Evolutionary conservation across 2,113 vertebrate genomes (phyloP).

Genomic region (Onychorhynchus coronatus): DNA sequence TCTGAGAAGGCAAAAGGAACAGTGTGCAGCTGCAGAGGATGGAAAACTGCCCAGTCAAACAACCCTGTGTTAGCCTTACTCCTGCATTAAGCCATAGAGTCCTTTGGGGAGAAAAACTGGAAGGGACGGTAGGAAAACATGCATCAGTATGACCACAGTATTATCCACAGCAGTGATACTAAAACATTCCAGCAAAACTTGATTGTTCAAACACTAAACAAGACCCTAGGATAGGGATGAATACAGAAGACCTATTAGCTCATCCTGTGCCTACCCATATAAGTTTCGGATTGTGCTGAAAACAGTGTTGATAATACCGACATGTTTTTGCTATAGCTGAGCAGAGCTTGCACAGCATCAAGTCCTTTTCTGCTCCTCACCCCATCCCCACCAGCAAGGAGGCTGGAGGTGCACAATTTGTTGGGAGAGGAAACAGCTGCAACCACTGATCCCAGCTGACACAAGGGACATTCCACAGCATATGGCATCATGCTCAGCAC

Average conservation of each 20-base stretch:
- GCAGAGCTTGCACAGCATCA: neutral
- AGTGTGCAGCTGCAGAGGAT: neutral
- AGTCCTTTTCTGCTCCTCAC: neutral
- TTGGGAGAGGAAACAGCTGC: neutral
- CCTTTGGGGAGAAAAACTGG: neutral
- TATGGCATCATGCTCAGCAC: fast-evolving
- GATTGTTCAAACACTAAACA: neutral
- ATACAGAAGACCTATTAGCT: neutral
- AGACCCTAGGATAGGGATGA: neutral
- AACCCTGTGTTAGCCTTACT: neutral
- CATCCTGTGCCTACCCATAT: neutral
- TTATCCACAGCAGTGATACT: neutral
- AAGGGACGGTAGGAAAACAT: neutral
- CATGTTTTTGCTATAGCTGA: neutral
- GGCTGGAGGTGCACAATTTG: too few species aligned
- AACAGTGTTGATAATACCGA: neutral
- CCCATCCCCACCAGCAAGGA: neutral
- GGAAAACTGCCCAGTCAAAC: neutral
- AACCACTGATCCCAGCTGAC: neutral
- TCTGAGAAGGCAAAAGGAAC: neutral
- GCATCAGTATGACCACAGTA: neutral
- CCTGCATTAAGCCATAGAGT: neutral
- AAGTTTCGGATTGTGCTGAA: neutral
- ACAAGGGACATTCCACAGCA: neutral
- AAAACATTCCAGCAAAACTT: neutral